Evolutionary conservation across 2,797 vertebrate species (phyloP), one percentile per base, ranked within the genome.

Genomic region (Onychomys arenicola): DNA sequence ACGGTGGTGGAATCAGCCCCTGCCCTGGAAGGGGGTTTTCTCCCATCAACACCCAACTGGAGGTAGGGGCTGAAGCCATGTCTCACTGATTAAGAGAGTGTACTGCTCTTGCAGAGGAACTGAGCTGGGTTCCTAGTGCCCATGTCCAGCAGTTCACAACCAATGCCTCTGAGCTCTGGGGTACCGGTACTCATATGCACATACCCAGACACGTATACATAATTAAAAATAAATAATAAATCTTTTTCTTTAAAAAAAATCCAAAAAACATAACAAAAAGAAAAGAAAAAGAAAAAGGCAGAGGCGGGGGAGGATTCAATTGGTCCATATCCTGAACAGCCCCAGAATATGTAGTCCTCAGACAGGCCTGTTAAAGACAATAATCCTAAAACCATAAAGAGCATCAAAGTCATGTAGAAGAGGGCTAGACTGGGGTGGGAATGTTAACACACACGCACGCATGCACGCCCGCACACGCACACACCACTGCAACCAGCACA

Each of bases 341-440:
- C 75, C 37, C 11, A 46, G 71, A 32, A 21, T 27, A 61, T 43
- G 27, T 43, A 21, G 61, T 46, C n/a, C 59, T 89, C 19, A 0
- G 32, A 52, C 55, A 43, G 19, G 27, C 32, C 11, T 8, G 5
- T 0, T 49, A 25, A 88, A 78, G 40, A 59, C 57, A 75, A 75
- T 55, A 57, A 85, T 43, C 85, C 89, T 80, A 67, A 95, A 92
- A 46, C 9, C 16, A 49, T 34, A n/a, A 92, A 88, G 75, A 76
- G 25, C 34, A 16, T 59, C 49, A 37, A 55, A 90, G 55, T 59
- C 52, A 29, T 40, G 27, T 75, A 80, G 27, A 32, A 76, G 46
- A 81, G 11, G 19, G 37, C 83, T 61, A 34, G 55, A 7, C 11
- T 46, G 63, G 27, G 65, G 43, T 3, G 13, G 32, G 23, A 23